Percentiles rank a stretch among this genome's conserved stretches.
phyloP scores from a whole-genome alignment of 1,140 invertebrate genomes.

The Hesperophylax magnus region DNA sequence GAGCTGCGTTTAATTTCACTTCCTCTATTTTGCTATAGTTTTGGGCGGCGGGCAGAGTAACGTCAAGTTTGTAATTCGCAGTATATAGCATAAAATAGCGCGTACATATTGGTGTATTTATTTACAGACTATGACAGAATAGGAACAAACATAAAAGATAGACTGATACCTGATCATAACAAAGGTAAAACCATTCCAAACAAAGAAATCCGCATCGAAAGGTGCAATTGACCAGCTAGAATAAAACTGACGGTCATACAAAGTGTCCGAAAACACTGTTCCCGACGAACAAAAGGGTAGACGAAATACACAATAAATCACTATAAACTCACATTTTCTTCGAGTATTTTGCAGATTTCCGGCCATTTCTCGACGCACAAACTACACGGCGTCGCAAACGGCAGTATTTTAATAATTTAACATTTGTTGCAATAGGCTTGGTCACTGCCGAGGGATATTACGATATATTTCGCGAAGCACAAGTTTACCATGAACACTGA shows the following conservation, averaged over 20 bases:
- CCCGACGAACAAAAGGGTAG: conserved; percentile 40
- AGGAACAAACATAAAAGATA: conserved; percentile 34
- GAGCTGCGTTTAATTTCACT: conserved; percentile 28
- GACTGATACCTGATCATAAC: conserved; percentile 36
- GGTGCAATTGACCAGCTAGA: conserved; percentile 7
- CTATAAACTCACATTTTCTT: conserved; percentile 40
- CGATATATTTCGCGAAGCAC: conserved; percentile 42
- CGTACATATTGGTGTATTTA: conserved; percentile 11
- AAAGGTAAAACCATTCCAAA: conserved; percentile 40
- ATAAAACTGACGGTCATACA: conserved; percentile 15
- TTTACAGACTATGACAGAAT: conserved; percentile 42
- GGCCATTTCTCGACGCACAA: conserved; percentile 46
- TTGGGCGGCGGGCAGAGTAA: conserved; percentile 22
- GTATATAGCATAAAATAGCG: neutral
- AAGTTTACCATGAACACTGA: conserved; percentile 47
- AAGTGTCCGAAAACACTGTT: conserved; percentile 29
- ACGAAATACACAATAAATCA: conserved; percentile 41
- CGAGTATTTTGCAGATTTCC: conserved; percentile 46
- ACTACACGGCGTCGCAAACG: conserved; percentile 44
- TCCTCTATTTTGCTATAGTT: conserved; percentile 35
- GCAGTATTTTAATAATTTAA: conserved; percentile 28
- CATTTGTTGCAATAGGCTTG: conserved; percentile 38
- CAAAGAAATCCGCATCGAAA: conserved; percentile 38
- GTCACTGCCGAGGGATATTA: conserved; percentile 44
- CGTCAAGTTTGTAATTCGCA: conserved; percentile 39